These are phyloP conservation scores for Chamaedrilus cognettii DNA, from an alignment of 2,888 invertebrate genomes.

Conservation along the genomic window DNA sequence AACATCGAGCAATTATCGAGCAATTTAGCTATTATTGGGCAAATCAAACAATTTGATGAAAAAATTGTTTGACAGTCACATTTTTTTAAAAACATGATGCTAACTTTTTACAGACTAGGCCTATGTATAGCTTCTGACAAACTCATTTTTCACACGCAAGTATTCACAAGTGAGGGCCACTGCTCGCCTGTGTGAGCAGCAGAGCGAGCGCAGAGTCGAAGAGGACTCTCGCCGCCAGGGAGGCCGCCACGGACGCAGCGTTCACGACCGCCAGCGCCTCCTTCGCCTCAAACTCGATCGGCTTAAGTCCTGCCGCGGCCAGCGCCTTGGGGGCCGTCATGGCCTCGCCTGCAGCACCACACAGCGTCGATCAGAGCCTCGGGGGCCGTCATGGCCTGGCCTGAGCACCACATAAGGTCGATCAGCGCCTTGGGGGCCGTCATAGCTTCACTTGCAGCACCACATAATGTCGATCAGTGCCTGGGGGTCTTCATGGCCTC, in stretches of 20 bases:
- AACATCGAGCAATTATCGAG: no score
- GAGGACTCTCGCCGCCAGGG: constrained; percentile 33
- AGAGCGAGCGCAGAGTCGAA: constrained; percentile 31
- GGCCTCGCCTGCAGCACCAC: constrained; percentile 1
- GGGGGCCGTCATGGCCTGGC: no score
- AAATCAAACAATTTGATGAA: no score
- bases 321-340: constrained; percentile 35
- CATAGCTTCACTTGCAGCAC: constrained; percentile 5
- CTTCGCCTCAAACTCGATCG: constrained; percentile 39
- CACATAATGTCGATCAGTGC: background rate
- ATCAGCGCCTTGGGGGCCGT: constrained; percentile 34
- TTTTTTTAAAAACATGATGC: no score
- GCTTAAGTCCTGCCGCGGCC: constrained; percentile 28
- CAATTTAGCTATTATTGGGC: no score
- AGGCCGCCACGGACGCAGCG: constrained; percentile 35
- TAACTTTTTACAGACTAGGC: no score
- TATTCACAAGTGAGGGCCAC: no score
- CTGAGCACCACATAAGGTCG: no score
- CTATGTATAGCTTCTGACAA: no score
- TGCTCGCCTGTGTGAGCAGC: constrained; percentile 32
- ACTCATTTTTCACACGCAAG: no score
- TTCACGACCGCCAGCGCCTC: constrained; percentile 43
- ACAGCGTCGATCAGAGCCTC: background rate
- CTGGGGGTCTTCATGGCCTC: no score
- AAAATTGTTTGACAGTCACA: no score